Evolutionary conservation across 1,140 invertebrate genomes (phyloP), one percentile per base, ranked within the genome.

Genomic region (Hyles vespertilio): DNA sequence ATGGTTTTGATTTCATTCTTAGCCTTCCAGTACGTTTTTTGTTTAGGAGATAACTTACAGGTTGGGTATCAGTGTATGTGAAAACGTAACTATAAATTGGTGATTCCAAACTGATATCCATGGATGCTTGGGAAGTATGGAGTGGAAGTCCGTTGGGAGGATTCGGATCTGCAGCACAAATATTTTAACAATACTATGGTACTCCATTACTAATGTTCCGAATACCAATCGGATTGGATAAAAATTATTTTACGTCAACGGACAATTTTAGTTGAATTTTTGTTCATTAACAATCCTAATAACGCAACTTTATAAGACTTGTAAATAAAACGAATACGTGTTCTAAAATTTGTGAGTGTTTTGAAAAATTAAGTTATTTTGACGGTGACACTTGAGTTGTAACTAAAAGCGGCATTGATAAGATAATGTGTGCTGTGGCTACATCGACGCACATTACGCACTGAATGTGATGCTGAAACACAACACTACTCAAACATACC

Each of bases 61-160:
- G 44, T 9, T 53, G 36, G 22, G 61, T 9, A 6, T 62, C 58
- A 36, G 51, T 57, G n/a, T 11, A 45, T 40, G 8, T 32, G 52
- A 36, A 5, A 48, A 45, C 43, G 56, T 61, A 59, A 44, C 45
- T 56, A 22, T 51, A 63, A 60, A 49, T 49, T 10, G 63, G 67
- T 49, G 63, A 58, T 32, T 69, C 65, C 59, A 74, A 59, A 50
- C 75, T 70, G 49, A 87, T 84, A 57, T 87, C 77, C 75, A 84
- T 77, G 32, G 82, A 76, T 33, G 82, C 84, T 65, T 73, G 71
- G 59, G 78, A 82, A n/a, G 69, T 72, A 53, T 70, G 84, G 53
- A 87, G 81, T 43, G 79, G 81, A 22, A 78, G 73, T 34, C 63
- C 77, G 51, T 56, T 49, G 32, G 59, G 69, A 33, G 56, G 43